These are phyloP conservation scores for Drosophila ochracea DNA, from an alignment of 2,888 invertebrate genomes.

Conservation along the genomic window DNA sequence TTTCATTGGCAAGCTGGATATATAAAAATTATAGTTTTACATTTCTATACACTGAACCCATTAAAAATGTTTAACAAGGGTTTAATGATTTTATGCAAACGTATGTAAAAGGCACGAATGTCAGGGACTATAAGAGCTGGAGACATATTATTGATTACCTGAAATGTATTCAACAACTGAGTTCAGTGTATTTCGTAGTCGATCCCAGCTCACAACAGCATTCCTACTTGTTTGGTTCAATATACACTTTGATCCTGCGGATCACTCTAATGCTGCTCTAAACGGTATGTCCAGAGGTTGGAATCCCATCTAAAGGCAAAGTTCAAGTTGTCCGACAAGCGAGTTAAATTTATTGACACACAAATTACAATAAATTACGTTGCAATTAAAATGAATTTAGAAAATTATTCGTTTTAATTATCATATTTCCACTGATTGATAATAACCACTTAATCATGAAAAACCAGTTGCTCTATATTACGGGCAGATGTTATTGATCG, in stretches of 20 bases:
- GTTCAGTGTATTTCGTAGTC: neutral
- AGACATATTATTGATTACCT: too few relatives aligned
- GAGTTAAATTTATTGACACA: neutral
- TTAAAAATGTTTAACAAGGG: neutral
- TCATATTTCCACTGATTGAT: neutral
- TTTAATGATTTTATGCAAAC: neutral
- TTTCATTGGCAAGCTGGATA: neutral
- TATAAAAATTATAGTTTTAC: too few relatives aligned
- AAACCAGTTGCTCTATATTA: slow-evolving; percentile 3
- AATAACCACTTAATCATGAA: neutral
- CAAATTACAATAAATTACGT: neutral
- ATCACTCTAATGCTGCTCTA: neutral
- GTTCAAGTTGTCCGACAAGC: neutral
- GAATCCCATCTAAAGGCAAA: neutral
- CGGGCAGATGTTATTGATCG: neutral
- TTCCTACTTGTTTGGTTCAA: neutral
- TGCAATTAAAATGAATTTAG: neutral
- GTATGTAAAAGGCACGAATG: neutral
- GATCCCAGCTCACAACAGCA: neutral
- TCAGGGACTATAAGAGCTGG: too few relatives aligned
- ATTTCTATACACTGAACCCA: neutral
- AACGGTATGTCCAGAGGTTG: neutral
- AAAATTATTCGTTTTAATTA: neutral
- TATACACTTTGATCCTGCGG: neutral
- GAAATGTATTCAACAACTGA: too few relatives aligned